Base-by-base conservation (phyloP, 2,888 invertebrate genomes). In the Apodemia hepburni region DNA sequence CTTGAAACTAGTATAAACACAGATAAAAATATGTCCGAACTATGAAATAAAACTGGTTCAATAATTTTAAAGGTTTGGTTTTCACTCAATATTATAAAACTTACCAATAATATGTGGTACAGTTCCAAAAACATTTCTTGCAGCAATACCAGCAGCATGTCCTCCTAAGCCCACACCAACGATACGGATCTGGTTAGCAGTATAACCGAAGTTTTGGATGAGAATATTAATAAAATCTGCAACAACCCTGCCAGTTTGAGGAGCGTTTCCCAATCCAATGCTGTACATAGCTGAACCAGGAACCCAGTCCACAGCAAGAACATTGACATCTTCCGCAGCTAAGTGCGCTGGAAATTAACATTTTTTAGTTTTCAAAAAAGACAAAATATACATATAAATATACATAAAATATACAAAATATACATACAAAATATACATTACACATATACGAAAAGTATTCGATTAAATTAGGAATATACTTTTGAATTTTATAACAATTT, bases 221-320 rank as follows among this genome's bases (percentile, higher is more conserved):
- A 92, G 74, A 27, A 90, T 76, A 67, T 91, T 89, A 12, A 89
- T 70, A 68, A 92, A 89, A 1, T 69, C 54, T 0, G 91, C 87
- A 17, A 91, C 75, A 27, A 84, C 70, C 5, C 71, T 65, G 0
- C 85, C 92, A 11, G 75, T 79, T 47, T 82, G 80, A 0, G 84
- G 80, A 1, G 87, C 75, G 69, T 86, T 81, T 38, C 79, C 75
- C 58, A 92, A 76, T 15, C 86, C 87, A 51, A 81, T 63, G 12
- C 80, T 68, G 75, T 90, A 87, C 68, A 79, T 70, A 11, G 61
- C 17, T 0, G 80, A 71, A 0, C 79, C 86, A 0, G 29, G 33
- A 60, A 84, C 85, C 90, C 90, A 92, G 75, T 92, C 92, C 0
- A 92, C 78, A 3, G 86, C 82, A 17, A 92, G 64, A 0, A 92